These are phyloP conservation scores for Hymenochirus boettgeri DNA, from an alignment of 2,113 vertebrate genomes.

Conservation along the genomic window DNA sequence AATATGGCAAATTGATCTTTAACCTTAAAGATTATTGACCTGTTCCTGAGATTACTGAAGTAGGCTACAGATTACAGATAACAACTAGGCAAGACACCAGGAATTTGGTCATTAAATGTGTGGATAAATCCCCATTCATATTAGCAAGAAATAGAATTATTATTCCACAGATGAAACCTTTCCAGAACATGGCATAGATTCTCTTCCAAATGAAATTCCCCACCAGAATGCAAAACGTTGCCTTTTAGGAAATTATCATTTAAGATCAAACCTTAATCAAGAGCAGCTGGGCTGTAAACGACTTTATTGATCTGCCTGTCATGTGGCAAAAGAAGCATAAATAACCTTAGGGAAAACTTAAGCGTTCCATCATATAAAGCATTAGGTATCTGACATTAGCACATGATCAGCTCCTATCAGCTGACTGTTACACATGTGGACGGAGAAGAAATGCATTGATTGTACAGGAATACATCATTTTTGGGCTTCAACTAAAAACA, in stretches of 20 bases:
- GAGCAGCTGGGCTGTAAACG: conserved; percentile 22
- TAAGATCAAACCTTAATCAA: conserved; percentile 29
- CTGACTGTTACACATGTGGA: not conserved
- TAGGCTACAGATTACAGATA: no score
- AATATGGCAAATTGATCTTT: no score
- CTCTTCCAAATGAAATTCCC: not conserved
- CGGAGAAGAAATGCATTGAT: not conserved
- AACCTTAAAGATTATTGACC: no score
- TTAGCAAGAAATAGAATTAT: no score
- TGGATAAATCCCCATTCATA: no score
- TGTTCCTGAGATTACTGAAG: no score
- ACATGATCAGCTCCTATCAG: not conserved
- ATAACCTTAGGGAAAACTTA: conserved; percentile 33
- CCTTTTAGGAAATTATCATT: conserved; percentile 16
- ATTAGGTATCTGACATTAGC: not conserved
- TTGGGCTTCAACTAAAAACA: not conserved
- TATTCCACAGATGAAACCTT: no score
- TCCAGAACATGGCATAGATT: no score
- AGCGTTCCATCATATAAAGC: conserved; percentile 6
- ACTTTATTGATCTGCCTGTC: conserved; percentile 22
- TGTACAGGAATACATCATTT: not conserved
- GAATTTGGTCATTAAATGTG: no score
- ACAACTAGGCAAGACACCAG: no score
- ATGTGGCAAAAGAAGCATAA: conserved; percentile 17
- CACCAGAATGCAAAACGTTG: not conserved